Base-by-base conservation (phyloP, 2,113 vertebrate species). In the Eulemur macaco region DNA sequence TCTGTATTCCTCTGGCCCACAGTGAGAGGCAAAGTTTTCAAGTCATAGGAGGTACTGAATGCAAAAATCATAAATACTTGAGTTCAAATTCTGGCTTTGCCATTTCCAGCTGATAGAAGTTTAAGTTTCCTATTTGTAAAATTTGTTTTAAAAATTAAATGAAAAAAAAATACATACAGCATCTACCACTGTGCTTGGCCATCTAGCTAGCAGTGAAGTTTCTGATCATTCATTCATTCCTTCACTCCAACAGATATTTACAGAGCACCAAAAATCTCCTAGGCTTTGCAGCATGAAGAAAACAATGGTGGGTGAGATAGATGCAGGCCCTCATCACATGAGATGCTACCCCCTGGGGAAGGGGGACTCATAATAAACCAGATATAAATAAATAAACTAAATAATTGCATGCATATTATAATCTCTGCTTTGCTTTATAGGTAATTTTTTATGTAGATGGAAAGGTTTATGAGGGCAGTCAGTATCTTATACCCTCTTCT, bases 131-230 rank as follows among this genome's bases (percentile, higher is more conserved):
- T 71, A 29, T 77, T 58, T 71, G 11, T 76, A 85, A 37, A n/a
- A 37, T 68, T 60, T 82, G 12, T 71, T 82, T 89, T 83, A 58
- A 77, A 90, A 88, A 88, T 84, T 60, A 91, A 95, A 39, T 64
- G 29, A 92, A 12, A 82, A 84, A 17, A 84, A 90, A 86, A 18
- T 29, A 64, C 39, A 6, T 20, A 31, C 83, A 77, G n/a, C 39
- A 45, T 52, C 47, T 20, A 39, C 8, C 64, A 27, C 77, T 64
- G 6, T 34, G 34, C 15, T 45, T 89, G 52, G 56, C 54, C 58
- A 77, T 71, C 27, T 39, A 50, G n/a, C 11, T 34, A 39, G 27
- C 42, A n/a, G 17, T 54, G 85, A 60, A 2, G 5, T 47, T 68
- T 84, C 50, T 7, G 6, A 6, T 77, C 14, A 80, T 60, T 47